Evolutionary conservation across 2,797 vertebrate genomes (phyloP), one percentile per base, ranked within the genome.

Genomic region (Syndactyla subalaris): DNA sequence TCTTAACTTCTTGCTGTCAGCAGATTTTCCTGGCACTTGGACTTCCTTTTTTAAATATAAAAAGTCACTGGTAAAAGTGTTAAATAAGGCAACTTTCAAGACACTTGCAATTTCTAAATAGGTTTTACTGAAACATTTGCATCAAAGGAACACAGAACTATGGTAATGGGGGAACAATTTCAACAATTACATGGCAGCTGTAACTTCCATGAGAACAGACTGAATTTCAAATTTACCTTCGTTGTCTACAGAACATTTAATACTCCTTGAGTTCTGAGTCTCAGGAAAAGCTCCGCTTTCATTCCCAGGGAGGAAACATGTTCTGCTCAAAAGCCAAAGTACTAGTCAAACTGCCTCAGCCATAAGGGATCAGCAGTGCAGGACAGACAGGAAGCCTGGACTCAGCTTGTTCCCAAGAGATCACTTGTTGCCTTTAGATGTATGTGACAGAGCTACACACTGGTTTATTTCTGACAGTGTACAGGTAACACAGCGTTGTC

Each of bases 171-270:
- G 81, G 66, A 89, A 66, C 11, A 58, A 0, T 72, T 75, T 86
- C 29, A 59, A 41, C 57, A 27, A 24, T 41, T 80, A 71, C 49
- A 5, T 63, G 38, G 2, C 0, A 0, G 9, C 46, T 71, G 16
- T 10, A 13, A 39, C 52, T 92, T 77, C 57, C 11, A 15, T 36
- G 52, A 63, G 41, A 88, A 57, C n/a, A 74, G 73, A 41, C 38
- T 38, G 62, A 51, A 55, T 80, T 92, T 70, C 36, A 73, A 66
- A 58, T 89, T 91, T 43, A 34, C 30, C 52, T 74, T 81, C n/a
- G 21, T 46, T 4, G 3, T 59, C 65, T 85, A 29, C 27, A 24
- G 65, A 82, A 27, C 14, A 32, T n/a, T 39, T 80, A 73, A 51
- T 82, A 57, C n/a, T 83, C 45, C 38, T 58, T 36, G 70, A 78